Evolutionary conservation across 2,797 vertebrate species (phyloP).

Genomic region (Pseudochromis fuscus): DNA sequence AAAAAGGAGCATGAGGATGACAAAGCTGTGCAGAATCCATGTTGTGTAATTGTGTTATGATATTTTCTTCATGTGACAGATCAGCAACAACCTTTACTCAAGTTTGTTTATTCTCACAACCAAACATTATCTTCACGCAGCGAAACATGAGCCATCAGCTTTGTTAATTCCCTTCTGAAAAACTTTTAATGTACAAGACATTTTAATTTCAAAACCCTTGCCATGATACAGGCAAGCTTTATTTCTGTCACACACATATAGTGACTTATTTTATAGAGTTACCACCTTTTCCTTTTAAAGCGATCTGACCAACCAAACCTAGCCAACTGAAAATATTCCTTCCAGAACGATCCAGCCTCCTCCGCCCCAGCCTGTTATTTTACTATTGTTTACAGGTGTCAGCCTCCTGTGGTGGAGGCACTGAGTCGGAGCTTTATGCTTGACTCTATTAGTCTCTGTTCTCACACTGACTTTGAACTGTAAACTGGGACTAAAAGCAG

Average conservation of each 20-base stretch:
- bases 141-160: too few species aligned
- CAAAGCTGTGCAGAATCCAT: too few species aligned
- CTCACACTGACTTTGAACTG: neutral
- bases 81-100: too few species aligned
- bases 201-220: too few species aligned
- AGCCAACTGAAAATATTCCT: neutral
- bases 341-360: neutral
- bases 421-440: neutral
- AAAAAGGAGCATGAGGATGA: too few species aligned
- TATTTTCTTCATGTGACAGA: too few species aligned
- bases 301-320: neutral
- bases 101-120: too few species aligned
- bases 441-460: neutral
- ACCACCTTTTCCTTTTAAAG: neutral
- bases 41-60: too few species aligned
- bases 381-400: neutral
- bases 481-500: neutral
- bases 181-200: neutral
- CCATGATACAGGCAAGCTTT: too few species aligned
- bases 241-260: too few species aligned
- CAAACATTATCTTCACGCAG: too few species aligned
- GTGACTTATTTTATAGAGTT: too few species aligned
- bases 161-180: neutral
- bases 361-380: neutral
- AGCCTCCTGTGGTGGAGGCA: neutral